Evolutionary conservation across 2,113 vertebrate genomes (phyloP).

Genomic region (Addax nasomaculatus): DNA sequence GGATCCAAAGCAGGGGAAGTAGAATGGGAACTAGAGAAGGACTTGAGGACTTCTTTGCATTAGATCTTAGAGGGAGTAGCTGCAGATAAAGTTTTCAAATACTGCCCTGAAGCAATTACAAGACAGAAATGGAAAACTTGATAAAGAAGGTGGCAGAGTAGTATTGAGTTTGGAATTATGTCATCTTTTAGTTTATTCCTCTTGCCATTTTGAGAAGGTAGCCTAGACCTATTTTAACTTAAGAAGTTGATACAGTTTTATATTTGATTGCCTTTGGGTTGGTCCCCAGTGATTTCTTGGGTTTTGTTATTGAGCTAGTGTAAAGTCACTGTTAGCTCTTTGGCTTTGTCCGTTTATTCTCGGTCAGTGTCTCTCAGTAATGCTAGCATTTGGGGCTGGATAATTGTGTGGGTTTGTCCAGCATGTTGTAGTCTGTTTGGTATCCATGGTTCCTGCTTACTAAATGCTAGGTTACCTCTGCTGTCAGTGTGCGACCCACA

Average conservation of each 20-base stretch:
- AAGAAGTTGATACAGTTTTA: neutral
- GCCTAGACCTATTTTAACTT: neutral
- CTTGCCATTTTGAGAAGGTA: neutral
- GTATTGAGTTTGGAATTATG: neutral
- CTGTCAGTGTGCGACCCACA: neutral
- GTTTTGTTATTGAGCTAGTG: neutral
- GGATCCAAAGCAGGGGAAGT: neutral
- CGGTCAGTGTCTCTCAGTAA: neutral
- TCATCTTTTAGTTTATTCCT: neutral
- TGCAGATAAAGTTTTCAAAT: neutral
- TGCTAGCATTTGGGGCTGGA: neutral
- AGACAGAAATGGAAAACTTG: neutral
- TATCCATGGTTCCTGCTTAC: neutral
- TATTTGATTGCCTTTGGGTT: neutral
- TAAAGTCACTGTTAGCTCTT: neutral
- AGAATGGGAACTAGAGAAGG: neutral
- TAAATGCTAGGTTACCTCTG: neutral
- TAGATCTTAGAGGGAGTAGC: neutral
- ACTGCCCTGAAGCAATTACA: neutral
- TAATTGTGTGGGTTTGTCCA: constrained; percentile 9
- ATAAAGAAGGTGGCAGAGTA: neutral
- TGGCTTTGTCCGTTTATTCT: neutral
- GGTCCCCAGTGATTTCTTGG: neutral
- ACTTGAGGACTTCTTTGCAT: neutral
- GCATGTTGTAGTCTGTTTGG: neutral